These are phyloP conservation scores for Hydrolagus affinis DNA, from an alignment of 2,113 vertebrate species.

Conservation along the genomic window DNA sequence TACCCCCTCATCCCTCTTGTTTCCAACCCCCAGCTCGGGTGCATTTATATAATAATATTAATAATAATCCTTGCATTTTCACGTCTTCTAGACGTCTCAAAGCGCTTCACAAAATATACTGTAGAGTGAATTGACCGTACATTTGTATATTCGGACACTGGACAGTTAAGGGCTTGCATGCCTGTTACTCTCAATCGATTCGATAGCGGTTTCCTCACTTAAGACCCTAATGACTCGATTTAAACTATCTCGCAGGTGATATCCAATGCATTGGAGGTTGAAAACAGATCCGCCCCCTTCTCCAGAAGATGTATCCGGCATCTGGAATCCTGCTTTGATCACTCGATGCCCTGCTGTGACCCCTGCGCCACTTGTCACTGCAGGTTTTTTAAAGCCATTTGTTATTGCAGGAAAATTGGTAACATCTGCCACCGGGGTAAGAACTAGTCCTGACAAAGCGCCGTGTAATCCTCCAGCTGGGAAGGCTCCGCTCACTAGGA, in stretches of 20 bases:
- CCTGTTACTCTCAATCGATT: fast-evolving
- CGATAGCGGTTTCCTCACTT: background rate
- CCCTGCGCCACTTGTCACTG: slow-evolving; percentile 92
- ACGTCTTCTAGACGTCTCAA: no score
- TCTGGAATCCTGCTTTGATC: slow-evolving; percentile 83
- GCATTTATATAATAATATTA: no score
- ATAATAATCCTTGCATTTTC: no score
- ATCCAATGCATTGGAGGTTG: slow-evolving; percentile 47
- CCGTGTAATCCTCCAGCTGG: background rate
- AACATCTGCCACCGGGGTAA: slow-evolving; percentile 49
- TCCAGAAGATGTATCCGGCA: slow-evolving; percentile 77
- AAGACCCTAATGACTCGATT: background rate
- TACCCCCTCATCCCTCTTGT: no score
- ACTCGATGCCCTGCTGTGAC: slow-evolving; percentile 81
- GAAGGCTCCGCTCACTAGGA: background rate
- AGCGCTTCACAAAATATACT: no score
- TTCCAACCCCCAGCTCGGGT: no score
- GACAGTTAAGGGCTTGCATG: background rate
- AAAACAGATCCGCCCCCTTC: slow-evolving; percentile 65
- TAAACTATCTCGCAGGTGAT: slow-evolving; percentile 48
- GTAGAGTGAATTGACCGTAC: no score
- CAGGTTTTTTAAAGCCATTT: slow-evolving; percentile 89
- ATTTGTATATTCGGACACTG: no score
- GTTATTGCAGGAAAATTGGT: slow-evolving; percentile 83
- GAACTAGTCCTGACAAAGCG: slow-evolving; percentile 42